These are phyloP conservation scores for Patagioenas fasciata DNA, from an alignment of 2,113 vertebrate species.

Conservation along the genomic window DNA sequence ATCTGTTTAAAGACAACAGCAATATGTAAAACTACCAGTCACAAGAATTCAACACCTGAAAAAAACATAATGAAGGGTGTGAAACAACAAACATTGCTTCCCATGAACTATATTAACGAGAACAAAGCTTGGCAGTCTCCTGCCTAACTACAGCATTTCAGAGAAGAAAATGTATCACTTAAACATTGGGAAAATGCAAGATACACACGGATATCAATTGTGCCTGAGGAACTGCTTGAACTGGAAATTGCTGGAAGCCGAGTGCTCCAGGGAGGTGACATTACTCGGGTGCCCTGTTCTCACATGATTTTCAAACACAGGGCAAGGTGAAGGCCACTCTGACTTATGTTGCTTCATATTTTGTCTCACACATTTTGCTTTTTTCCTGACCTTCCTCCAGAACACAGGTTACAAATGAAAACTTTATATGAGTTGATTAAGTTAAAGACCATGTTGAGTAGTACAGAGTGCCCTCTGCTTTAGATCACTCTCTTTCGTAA, in stretches of 20 bases:
- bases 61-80: neutral
- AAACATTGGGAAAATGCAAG: neutral
- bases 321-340: neutral
- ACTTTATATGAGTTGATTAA: neutral
- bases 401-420: fast-evolving
- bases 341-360: neutral
- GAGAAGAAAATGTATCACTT: neutral
- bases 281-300: too few species aligned
- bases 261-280: neutral
- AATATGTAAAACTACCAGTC: neutral
- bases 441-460: neutral
- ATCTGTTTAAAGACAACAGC: neutral
- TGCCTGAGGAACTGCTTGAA: neutral
- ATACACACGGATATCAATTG: neutral
- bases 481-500: neutral
- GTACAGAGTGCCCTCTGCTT: neutral
- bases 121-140: neutral
- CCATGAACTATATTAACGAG: neutral
- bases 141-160: neutral
- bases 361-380: neutral
- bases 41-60: neutral
- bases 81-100: neutral
- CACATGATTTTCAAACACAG: neutral
- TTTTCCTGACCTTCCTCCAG: neutral
- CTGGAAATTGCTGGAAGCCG: neutral